These are phyloP conservation scores for Synanthedon formicaeformis DNA, from an alignment of 2,888 invertebrate genomes.

Conservation along the genomic window DNA sequence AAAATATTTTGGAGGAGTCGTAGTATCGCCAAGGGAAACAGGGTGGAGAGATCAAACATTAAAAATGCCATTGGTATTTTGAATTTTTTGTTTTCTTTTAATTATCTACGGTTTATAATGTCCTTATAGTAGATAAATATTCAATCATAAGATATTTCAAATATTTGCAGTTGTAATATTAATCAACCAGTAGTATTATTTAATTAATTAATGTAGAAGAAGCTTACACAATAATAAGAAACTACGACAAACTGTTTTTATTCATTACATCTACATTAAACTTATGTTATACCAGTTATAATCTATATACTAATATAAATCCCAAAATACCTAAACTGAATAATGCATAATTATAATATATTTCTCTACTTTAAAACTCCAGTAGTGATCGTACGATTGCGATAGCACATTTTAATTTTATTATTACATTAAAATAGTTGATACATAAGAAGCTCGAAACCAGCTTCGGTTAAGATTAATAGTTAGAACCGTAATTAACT, in stretches of 20 bases:
- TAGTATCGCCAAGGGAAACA: constrained; percentile 25
- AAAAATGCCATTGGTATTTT: constrained; percentile 68
- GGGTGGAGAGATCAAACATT: constrained; percentile 39
- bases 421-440: constrained; percentile 59
- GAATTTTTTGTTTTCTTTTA: constrained; percentile 72
- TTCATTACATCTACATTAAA: constrained; percentile 68
- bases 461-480: constrained; percentile 64
- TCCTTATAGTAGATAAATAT: constrained; percentile 73
- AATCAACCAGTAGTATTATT: constrained; percentile 70
- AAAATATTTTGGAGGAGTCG: constrained; percentile 10
- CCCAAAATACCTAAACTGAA: constrained; percentile 71
- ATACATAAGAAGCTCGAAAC: constrained; percentile 50
- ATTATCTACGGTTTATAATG: constrained; percentile 73
- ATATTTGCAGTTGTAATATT: constrained; percentile 72
- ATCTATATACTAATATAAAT: constrained; percentile 66
- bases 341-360: constrained; percentile 50
- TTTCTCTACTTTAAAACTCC: constrained; percentile 61
- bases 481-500: constrained; percentile 72
- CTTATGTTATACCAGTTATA: constrained; percentile 66
- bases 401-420: constrained; percentile 48
- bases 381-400: constrained; percentile 44
- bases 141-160: constrained; percentile 72
- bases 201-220: constrained; percentile 70
- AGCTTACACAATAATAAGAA: constrained; percentile 65
- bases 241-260: constrained; percentile 66